Base-by-base conservation (phyloP, 2,888 invertebrate genomes). In the Nemurella pictetii region DNA sequence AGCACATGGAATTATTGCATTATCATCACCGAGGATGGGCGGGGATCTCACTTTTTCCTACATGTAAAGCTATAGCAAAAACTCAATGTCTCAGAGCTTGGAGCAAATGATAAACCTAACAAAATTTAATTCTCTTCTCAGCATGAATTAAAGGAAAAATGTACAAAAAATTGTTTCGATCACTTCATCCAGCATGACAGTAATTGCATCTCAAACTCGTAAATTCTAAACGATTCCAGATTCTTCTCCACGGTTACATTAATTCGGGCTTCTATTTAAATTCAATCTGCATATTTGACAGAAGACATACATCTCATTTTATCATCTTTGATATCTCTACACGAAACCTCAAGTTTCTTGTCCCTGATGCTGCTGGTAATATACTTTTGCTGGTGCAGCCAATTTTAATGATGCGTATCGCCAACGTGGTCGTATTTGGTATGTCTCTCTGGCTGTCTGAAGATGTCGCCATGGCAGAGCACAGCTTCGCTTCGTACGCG, bases 291-390 rank as follows among this genome's bases (percentile, higher is more conserved):
- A 55, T 55, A 55, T 55, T 55, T 55, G 55, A 55, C 55, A 55
- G 55, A 25, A 75, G 75, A 75, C 75, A 75, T 75, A 26, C 75
- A 75, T 75, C 75, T 75, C 26, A 27, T 75, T 75, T 75, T 75
- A 75, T 75, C 75, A 75, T 28, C 28, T 2, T 75, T 75, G 75
- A 75, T 28, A 75, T 75, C 75, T 75, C 26, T 26, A 78, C n/a
- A 27, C n/a, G 78, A 78, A 15, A 15, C 28, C 78, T 78, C 78
- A 28, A 78, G 78, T 78, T 75, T 29, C 30, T 20, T 29, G 28
- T n/a, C 78, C 29, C n/a, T 78, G 25, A 3, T 26, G 7, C 32
- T 32, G 9, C 5, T 12, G 55, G 55, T 55, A 20, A 55, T 20
- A 7, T 20, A 20, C 55, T 12, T 55, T 20, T 12, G 55, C 9